A percentile compares a stretch with the other conserved stretches of the same genome.
Conservation (phyloP, 2,113 vertebrate species). For the Phylloscopus whistleri region DNA sequence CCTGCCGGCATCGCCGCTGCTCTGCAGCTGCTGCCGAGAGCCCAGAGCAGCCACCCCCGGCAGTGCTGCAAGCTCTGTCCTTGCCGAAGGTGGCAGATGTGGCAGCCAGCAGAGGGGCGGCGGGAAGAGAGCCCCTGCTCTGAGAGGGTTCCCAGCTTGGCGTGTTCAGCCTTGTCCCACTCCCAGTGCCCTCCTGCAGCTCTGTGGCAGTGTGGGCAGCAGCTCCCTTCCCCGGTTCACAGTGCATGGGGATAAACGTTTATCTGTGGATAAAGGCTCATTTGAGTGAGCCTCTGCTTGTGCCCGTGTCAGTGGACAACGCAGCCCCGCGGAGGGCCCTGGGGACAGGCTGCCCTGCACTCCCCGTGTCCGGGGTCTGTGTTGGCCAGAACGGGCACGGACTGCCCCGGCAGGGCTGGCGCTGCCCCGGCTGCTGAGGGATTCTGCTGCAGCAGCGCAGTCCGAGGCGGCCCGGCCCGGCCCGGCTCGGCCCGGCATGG, state of each 20-base stretch:
- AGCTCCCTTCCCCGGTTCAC: neutral
- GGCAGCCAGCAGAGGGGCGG: neutral
- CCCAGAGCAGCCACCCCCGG: fast-evolving
- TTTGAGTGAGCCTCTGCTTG: fast-evolving
- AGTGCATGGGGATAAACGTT: fast-evolving
- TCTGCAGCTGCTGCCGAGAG: neutral
- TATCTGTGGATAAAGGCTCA: too few species aligned
- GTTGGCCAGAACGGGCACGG: fast-evolving
- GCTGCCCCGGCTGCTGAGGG: neutral
- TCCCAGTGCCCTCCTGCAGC: neutral
- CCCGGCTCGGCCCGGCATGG: neutral
- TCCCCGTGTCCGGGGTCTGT: fast-evolving
- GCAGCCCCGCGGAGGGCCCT: fast-evolving
- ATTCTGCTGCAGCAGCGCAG: neutral
- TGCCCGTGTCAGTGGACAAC: fast-evolving
- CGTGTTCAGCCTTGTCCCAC: fast-evolving
- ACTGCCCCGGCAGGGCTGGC: fast-evolving
- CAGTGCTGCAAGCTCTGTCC: neutral
- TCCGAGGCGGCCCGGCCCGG: neutral
- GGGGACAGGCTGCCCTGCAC: neutral
- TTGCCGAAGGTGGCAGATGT: neutral
- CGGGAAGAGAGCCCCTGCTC: fast-evolving
- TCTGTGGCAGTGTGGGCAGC: neutral
- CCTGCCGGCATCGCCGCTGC: fast-evolving
- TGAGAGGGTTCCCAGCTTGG: neutral